Evolutionary conservation across 37 sponge, comb jelly and placozoan genomes (phyloP).

Genomic region (Cliona cf. orientalis): DNA sequence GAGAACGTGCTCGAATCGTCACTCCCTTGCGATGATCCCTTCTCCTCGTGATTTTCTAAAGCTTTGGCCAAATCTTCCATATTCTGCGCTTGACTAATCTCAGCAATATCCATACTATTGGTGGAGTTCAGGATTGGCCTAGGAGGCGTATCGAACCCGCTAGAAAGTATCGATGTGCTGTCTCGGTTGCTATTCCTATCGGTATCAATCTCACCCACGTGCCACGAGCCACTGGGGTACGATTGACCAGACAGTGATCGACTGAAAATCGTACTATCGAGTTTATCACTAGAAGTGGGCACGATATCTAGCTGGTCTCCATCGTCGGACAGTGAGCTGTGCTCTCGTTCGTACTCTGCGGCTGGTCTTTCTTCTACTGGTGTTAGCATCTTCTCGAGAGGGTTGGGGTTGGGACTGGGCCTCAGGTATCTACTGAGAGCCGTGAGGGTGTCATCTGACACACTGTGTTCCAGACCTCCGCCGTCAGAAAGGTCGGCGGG

Average conservation of each 20-base stretch:
- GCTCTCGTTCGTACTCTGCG: neutral
- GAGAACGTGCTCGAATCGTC: conserved; percentile 15
- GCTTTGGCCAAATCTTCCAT: neutral
- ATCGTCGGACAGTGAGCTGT: neutral
- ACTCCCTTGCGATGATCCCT: conserved; percentile 14
- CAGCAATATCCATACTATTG: neutral
- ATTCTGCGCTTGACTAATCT: neutral
- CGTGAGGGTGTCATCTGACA: conserved; percentile 1
- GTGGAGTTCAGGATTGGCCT: neutral
- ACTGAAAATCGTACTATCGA: neutral
- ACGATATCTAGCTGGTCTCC: conserved; percentile 20
- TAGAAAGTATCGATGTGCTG: neutral
- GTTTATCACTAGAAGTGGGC: neutral
- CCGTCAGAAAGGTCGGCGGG: conserved; percentile 1
- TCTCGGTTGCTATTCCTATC: conserved; percentile 17
- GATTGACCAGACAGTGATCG: conserved; percentile 5
- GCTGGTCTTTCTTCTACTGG: conserved; percentile 40
- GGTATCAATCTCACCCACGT: neutral
- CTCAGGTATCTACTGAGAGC: neutral
- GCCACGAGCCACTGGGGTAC: neutral
- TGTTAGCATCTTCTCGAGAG: conserved; percentile 47
- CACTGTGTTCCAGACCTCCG: neutral
- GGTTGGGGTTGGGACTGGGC: neutral
- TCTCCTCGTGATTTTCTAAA: neutral
- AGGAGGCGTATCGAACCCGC: neutral